Conservation (phyloP, 2,113 vertebrate genomes). For the Crotalus helleri region DNA sequence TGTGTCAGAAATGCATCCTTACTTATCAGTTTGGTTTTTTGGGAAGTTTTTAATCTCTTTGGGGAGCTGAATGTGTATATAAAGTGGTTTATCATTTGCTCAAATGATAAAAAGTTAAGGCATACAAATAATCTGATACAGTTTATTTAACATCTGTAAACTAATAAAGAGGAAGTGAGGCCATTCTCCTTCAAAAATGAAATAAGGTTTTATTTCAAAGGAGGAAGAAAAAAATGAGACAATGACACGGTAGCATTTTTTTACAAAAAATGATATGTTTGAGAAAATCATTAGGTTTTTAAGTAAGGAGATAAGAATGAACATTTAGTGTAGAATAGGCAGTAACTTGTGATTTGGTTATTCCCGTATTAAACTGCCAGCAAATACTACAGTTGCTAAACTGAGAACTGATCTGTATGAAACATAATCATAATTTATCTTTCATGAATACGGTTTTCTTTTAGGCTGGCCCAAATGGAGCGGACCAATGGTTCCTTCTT, state of each 20-base stretch:
- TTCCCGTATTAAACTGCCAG: background rate
- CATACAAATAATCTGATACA: background rate
- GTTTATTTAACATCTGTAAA: background rate
- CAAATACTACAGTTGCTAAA: background rate
- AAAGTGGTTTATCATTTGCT: background rate
- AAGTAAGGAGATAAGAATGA: background rate
- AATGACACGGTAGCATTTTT: background rate
- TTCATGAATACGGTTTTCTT: background rate
- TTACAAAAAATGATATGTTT: background rate
- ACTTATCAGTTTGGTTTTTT: background rate
- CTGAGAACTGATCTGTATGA: background rate
- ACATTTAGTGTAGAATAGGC: background rate
- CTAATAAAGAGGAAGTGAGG: background rate
- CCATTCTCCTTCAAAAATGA: background rate
- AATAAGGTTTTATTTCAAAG: background rate
- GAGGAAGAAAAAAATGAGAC: background rate
- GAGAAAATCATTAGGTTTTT: background rate
- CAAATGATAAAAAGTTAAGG: background rate
- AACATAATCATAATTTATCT: background rate
- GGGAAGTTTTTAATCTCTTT: background rate
- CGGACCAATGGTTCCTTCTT: constrained; percentile 91
- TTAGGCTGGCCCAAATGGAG: constrained; percentile 94
- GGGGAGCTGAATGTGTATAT: background rate
- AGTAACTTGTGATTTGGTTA: background rate
- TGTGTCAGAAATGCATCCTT: background rate